Percentiles rank a stretch among this genome's conserved stretches.
phyloP scores from a whole-genome alignment of 2,797 vertebrate species.

The Chlorospingus flavigularis region DNA sequence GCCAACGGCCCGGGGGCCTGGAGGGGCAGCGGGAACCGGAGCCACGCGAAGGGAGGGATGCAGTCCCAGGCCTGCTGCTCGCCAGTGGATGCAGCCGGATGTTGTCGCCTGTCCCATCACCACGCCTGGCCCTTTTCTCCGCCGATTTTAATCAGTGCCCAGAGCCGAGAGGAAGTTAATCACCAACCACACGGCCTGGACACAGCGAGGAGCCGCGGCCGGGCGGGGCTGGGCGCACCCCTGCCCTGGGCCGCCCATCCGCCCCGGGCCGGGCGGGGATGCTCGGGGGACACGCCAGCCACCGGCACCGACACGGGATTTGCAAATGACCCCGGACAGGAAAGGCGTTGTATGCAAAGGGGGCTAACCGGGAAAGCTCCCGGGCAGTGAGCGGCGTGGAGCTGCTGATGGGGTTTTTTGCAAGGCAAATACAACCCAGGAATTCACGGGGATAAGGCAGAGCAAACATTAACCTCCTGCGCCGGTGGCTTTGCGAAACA shows the following conservation, averaged over 20 bases:
- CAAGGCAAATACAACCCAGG: neutral
- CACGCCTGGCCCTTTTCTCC: neutral
- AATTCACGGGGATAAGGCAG: neutral
- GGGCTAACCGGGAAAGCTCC: neutral
- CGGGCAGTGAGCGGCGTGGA: neutral
- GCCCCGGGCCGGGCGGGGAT: neutral
- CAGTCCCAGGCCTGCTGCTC: neutral
- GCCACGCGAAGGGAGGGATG: neutral
- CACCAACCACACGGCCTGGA: neutral
- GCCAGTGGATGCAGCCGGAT: neutral
- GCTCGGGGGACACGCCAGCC: neutral
- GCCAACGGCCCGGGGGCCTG: conserved; percentile 49
- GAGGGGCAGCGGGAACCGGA: neutral
- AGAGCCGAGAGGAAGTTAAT: neutral
- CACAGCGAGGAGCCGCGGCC: neutral
- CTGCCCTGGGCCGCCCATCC: neutral
- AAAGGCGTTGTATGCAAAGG: neutral
- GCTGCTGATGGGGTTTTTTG: neutral
- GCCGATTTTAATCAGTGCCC: neutral
- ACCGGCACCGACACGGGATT: fast-evolving
- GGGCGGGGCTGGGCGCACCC: fast-evolving
- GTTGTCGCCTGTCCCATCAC: neutral
- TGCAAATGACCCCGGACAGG: neutral
- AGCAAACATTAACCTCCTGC: neutral
- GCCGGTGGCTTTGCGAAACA: neutral